Conservation (phyloP, 2,888 invertebrate species). For the Barypeithes pellucidus region DNA sequence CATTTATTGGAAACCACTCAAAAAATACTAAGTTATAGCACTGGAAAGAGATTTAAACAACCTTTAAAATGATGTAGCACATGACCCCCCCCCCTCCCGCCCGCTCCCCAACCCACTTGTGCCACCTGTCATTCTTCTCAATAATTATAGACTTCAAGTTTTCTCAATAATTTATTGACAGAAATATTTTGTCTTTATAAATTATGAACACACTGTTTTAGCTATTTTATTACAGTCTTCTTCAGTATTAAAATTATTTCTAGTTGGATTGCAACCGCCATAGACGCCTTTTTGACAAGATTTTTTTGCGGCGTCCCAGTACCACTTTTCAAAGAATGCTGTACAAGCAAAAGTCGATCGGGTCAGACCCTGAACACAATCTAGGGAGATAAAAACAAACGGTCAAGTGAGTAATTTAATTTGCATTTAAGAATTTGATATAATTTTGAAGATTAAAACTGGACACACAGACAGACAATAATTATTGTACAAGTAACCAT, state of each 20-base stretch:
- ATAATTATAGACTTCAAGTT: too few species aligned
- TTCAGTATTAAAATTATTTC: slow-evolving; percentile 48
- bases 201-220: slow-evolving; percentile 20
- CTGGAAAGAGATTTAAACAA: too few species aligned
- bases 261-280: slow-evolving; percentile 48
- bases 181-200: background rate
- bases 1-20: too few species aligned
- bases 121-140: too few species aligned
- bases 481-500: too few species aligned
- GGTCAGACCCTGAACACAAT: background rate
- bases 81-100: too few species aligned
- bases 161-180: too few species aligned
- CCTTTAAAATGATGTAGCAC: too few species aligned
- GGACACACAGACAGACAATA: too few species aligned
- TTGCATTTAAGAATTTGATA: background rate
- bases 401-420: background rate
- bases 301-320: background rate
- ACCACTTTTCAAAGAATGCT: background rate
- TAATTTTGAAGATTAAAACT: too few species aligned
- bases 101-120: too few species aligned
- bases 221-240: slow-evolving; percentile 45
- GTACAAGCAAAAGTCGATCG: background rate
- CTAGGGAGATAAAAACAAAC: background rate
- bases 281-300: slow-evolving; percentile 20
- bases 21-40: too few species aligned